These are phyloP conservation scores for Apostichopus californicus DNA, from an alignment of 35 echinoderm and acorn worm species.

Conservation along the genomic window DNA sequence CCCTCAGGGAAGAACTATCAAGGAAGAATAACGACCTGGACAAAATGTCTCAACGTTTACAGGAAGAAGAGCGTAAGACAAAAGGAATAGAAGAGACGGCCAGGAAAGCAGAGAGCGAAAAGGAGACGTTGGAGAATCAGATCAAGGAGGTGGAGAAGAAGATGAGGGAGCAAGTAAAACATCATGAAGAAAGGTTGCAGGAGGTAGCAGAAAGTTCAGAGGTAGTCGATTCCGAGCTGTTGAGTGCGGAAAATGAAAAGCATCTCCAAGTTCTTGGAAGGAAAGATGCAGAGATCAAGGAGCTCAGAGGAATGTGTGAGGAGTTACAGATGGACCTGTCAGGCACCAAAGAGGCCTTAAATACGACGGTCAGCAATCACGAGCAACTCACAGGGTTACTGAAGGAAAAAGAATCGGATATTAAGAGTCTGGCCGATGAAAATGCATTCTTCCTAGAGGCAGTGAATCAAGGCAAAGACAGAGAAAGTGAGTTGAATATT, in stretches of 20 bases:
- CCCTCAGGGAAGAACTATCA: constrained; percentile 37
- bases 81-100: not conserved
- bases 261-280: constrained; percentile 27
- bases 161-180: not conserved
- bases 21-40: constrained; percentile 11
- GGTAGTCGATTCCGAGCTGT: not conserved
- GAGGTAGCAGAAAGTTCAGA: constrained; percentile 2
- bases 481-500: constrained; percentile 55
- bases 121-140: not conserved
- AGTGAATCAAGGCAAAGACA: constrained; percentile 79
- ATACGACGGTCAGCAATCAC: constrained; percentile 72
- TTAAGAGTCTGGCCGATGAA: constrained; percentile 82
- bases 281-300: constrained; percentile 52
- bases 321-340: constrained; percentile 69
- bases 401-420: constrained; percentile 88
- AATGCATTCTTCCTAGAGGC: constrained; percentile 82
- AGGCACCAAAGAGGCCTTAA: constrained; percentile 79
- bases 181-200: constrained; percentile 21
- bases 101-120: not conserved
- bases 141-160: constrained; percentile 3
- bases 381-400: constrained; percentile 76
- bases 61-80: not conserved
- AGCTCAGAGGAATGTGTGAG: constrained; percentile 65
- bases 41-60: constrained; percentile 22
- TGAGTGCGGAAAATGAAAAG: constrained; percentile 56